A percentile compares a stretch with the other conserved stretches of the same genome.
phyloP scores from a whole-genome alignment of 1,140 invertebrate genomes.

The Trigoniulus corallinus region DNA sequence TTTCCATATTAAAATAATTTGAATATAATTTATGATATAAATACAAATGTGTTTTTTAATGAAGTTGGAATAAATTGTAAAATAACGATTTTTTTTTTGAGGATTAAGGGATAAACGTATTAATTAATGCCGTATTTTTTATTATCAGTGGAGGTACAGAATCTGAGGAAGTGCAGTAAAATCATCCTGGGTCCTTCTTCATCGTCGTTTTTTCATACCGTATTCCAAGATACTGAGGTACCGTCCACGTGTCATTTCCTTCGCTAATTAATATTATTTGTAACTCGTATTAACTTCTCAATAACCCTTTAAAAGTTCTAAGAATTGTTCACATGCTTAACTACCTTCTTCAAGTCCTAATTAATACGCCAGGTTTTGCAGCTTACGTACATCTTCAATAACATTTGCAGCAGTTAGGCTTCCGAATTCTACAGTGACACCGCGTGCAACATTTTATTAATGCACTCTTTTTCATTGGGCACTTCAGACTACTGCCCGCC shows the following conservation, averaged over 20 bases:
- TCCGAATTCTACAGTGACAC: constrained; percentile 53
- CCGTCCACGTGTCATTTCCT: constrained; percentile 90
- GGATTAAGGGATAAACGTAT: too few species aligned
- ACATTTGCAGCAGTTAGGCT: constrained; percentile 57
- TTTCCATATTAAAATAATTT: too few species aligned
- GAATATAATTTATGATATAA: too few species aligned
- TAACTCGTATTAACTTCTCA: not conserved
- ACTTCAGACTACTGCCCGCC: too few species aligned
- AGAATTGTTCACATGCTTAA: not conserved
- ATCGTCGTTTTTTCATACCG: not conserved
- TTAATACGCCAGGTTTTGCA: constrained; percentile 85
- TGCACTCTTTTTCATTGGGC: too few species aligned
- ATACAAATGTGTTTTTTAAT: too few species aligned
- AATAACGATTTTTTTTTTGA: too few species aligned
- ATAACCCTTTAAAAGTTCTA: not conserved
- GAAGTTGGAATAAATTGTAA: too few species aligned
- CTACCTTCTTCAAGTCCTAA: constrained; percentile 67
- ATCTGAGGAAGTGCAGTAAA: too few species aligned
- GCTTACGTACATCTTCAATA: constrained; percentile 75
- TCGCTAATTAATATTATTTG: constrained; percentile 33
- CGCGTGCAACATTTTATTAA: not conserved
- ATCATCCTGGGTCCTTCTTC: too few species aligned
- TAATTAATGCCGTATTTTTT: too few species aligned
- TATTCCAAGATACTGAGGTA: constrained; percentile 58
- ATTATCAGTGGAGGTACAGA: too few species aligned